Evolutionary conservation across 64 coral and sea anemone species (phyloP).

Genomic region (Actinia tenebrosa): DNA sequence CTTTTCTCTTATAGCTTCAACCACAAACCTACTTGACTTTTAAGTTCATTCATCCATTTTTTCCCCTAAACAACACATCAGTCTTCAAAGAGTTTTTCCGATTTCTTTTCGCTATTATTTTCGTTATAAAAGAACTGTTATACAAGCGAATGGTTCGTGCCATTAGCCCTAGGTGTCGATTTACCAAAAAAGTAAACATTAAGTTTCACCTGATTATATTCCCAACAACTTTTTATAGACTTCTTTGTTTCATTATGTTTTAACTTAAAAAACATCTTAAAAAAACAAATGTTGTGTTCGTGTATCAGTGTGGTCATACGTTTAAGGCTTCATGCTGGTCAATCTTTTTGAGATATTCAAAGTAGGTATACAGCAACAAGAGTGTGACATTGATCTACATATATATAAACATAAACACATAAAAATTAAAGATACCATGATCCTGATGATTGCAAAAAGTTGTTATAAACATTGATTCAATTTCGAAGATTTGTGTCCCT

Average conservation of each 20-base stretch:
- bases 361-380: not conserved
- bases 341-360: not conserved
- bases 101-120: not conserved
- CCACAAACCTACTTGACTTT: no score
- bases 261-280: not conserved
- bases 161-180: not conserved
- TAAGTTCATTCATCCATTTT: not conserved
- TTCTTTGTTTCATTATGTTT: not conserved
- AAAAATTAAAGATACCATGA: no score
- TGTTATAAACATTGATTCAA: no score
- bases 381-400: not conserved
- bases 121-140: not conserved
- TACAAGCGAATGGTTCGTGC: not conserved
- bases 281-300: not conserved
- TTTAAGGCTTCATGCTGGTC: not conserved
- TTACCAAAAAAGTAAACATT: not conserved
- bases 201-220: not conserved
- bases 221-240: not conserved
- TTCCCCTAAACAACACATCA: not conserved
- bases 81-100: not conserved
- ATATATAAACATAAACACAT: not conserved
- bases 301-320: not conserved
- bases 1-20: no score
- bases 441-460: no score
- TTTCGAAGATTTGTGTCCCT: no score